Conservation (phyloP, 2,113 vertebrate species). For the Oceanodroma tethys region DNA sequence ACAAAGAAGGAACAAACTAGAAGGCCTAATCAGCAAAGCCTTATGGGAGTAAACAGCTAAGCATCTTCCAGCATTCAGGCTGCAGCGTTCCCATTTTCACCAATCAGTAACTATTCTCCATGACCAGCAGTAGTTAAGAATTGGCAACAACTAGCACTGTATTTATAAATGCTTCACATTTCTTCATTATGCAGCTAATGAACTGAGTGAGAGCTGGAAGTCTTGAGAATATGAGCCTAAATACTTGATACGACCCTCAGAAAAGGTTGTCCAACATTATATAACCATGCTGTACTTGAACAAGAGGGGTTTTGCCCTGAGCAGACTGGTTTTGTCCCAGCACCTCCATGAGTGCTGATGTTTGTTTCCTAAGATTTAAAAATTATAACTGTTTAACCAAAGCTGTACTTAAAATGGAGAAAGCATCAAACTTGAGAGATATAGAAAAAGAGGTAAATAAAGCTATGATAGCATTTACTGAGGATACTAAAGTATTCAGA, state of each 20-base stretch:
- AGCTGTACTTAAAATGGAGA: neutral
- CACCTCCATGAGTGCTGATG: rapidly evolving
- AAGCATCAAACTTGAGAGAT: neutral
- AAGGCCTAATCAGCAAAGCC: neutral
- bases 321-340: neutral
- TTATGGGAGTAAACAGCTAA: neutral
- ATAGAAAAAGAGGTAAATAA: neutral
- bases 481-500: neutral
- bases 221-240: neutral
- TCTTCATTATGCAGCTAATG: neutral
- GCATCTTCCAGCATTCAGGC: neutral
- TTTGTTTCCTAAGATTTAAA: neutral
- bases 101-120: neutral
- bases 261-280: neutral
- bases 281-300: neutral
- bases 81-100: neutral
- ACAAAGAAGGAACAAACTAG: neutral
- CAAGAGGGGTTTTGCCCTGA: neutral
- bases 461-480: neutral
- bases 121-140: neutral
- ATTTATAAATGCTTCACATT: neutral
- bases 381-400: neutral
- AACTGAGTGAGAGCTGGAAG: neutral
- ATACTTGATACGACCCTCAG: neutral
- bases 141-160: neutral